These are phyloP conservation scores for Antheraea mylitta DNA, from an alignment of 1,140 invertebrate species.

Conservation along the genomic window DNA sequence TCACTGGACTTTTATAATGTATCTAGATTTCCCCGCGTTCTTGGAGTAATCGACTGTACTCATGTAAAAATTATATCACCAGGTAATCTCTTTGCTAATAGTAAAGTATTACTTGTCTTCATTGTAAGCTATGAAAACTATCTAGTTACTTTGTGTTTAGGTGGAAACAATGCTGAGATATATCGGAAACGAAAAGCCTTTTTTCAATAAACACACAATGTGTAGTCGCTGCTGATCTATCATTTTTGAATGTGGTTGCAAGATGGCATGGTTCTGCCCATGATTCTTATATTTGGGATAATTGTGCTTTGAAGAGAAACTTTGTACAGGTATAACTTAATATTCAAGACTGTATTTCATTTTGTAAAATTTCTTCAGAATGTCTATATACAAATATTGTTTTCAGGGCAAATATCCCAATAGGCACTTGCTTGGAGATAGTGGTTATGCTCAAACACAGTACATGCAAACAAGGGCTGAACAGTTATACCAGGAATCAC, in stretches of 20 bases:
- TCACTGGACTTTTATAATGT: slow-evolving; percentile 33
- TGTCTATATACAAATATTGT: not conserved
- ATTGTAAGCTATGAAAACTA: too few relatives aligned
- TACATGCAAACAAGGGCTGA: not conserved
- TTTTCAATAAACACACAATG: not conserved
- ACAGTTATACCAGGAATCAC: slow-evolving; percentile 15
- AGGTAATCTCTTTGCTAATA: slow-evolving; percentile 10
- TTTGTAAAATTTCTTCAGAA: not conserved
- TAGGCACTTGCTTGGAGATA: slow-evolving; percentile 12
- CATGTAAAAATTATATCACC: slow-evolving; percentile 26
- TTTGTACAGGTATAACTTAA: not conserved
- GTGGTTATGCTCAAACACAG: too few relatives aligned
- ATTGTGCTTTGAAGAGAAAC: too few relatives aligned
- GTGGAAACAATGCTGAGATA: not conserved
- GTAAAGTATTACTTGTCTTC: too few relatives aligned
- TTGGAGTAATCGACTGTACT: slow-evolving; percentile 29
- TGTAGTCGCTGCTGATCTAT: too few relatives aligned
- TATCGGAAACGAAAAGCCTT: not conserved
- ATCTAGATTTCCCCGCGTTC: slow-evolving; percentile 30
- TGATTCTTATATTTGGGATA: not conserved
- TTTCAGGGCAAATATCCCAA: slow-evolving; percentile 14
- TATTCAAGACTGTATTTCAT: not conserved
- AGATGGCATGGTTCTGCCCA: not conserved
- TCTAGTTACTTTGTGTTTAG: too few relatives aligned
- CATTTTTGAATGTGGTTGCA: not conserved